Evolutionary conservation across 2,113 vertebrate species (phyloP).

Genomic region (Chaetorhynchus papuensis): DNA sequence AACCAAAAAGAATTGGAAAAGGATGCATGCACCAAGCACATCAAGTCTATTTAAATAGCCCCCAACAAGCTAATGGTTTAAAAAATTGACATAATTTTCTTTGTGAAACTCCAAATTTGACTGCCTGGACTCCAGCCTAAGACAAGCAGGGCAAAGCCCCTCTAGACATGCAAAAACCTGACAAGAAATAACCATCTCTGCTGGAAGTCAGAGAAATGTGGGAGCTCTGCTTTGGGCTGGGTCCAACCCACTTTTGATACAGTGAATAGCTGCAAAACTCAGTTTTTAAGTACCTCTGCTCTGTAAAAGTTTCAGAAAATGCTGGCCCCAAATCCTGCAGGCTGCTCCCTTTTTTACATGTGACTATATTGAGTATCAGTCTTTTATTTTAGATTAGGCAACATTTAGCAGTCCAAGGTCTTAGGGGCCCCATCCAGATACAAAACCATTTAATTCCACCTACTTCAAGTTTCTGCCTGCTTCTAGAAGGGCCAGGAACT

Average conservation of each 20-base stretch:
- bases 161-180: neutral
- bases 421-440: neutral
- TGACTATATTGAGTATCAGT: neutral
- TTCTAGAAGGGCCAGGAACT: neutral
- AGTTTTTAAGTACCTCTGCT: neutral
- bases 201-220: neutral
- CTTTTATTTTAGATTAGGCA: neutral
- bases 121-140: neutral
- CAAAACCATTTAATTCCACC: neutral
- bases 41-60: neutral
- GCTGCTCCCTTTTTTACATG: neutral
- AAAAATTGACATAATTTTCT: neutral
- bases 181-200: neutral
- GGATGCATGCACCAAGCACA: neutral
- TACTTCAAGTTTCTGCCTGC: neutral
- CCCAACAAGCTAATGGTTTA: neutral
- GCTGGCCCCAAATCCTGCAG: neutral
- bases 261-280: neutral
- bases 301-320: neutral
- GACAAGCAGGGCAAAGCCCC: fast-evolving
- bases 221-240: neutral
- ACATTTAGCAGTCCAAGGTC: no score
- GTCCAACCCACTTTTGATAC: neutral
- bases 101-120: neutral
- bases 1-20: neutral